Evolutionary conservation across 35 echinoderm and acorn worm species (phyloP).

Genomic region (Lytechinus variegatus): DNA sequence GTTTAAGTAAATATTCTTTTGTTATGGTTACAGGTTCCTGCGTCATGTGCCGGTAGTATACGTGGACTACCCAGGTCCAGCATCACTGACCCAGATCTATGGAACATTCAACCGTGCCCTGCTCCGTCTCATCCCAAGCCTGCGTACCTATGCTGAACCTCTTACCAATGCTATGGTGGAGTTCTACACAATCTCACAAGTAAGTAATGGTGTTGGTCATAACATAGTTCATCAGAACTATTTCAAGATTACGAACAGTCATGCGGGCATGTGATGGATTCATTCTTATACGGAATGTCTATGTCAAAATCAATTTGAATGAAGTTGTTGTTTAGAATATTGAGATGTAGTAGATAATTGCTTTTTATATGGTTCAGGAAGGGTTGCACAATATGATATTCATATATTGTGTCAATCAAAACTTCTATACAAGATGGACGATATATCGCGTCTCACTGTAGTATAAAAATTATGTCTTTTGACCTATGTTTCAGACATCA

Average conservation of each 20-base stretch:
- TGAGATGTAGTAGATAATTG: too few relatives aligned
- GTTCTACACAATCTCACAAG: conserved; percentile 88
- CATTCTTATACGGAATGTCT: background rate
- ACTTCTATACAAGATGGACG: too few relatives aligned
- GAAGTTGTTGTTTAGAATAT: too few relatives aligned
- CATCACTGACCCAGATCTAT: conserved; percentile 95
- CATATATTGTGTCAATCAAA: too few relatives aligned
- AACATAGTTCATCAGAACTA: background rate
- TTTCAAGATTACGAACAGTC: background rate
- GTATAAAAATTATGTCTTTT: too few relatives aligned
- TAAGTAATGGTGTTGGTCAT: background rate
- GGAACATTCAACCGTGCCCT: conserved; percentile 90
- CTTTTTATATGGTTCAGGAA: too few relatives aligned
- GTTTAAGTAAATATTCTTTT: too few relatives aligned
- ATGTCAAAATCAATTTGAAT: too few relatives aligned
- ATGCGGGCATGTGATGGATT: background rate
- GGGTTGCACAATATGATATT: too few relatives aligned
- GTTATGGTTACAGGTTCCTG: conserved; percentile 64
- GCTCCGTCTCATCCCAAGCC: conserved; percentile 84
- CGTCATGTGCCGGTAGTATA: conserved; percentile 97
- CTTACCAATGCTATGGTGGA: conserved; percentile 97
- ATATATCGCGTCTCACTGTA: too few relatives aligned
- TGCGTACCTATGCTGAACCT: conserved; percentile 87
- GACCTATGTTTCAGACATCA: too few relatives aligned
- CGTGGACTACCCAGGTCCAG: conserved; percentile 91